phyloP scores from a whole-genome alignment of 2,113 vertebrate genomes.

The Suncus etruscus region DNA sequence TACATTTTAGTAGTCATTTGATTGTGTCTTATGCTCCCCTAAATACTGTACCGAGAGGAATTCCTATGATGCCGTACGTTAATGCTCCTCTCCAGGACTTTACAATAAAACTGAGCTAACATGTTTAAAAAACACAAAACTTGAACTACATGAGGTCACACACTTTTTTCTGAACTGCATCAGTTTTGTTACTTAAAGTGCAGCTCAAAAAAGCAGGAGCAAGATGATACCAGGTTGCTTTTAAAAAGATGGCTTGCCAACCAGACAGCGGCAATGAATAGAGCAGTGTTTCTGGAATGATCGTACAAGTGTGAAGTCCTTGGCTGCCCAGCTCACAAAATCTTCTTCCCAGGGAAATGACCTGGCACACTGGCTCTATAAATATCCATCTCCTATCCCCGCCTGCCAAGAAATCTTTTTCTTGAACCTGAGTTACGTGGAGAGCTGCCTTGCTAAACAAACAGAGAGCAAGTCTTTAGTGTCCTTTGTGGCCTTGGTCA shows the following conservation, averaged over 20 bases:
- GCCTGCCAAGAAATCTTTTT: slow-evolving; percentile 1
- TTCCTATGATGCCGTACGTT: neutral
- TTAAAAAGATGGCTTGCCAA: neutral
- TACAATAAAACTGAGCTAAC: slow-evolving; percentile 24
- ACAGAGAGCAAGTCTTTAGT: slow-evolving; percentile 75
- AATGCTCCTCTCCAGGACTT: neutral
- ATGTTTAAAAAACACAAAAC: neutral
- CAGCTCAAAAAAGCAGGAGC: too few relatives aligned
- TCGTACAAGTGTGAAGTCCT: neutral
- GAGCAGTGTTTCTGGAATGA: neutral
- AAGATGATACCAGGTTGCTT: neutral
- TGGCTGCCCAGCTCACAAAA: neutral
- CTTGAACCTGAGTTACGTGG: neutral
- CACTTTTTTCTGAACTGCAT: neutral
- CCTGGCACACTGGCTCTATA: neutral
- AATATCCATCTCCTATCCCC: neutral
- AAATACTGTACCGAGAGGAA: neutral
- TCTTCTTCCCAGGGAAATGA: neutral
- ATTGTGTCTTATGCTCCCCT: neutral
- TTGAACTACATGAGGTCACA: neutral
- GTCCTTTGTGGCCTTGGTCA: slow-evolving; percentile 71
- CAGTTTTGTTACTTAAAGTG: too few relatives aligned
- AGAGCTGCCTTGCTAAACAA: slow-evolving; percentile 13
- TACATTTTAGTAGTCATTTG: slow-evolving; percentile 4
- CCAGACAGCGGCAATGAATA: neutral